Percentiles rank a stretch among this genome's conserved stretches.
These are phyloP conservation scores for Rousettus leschenaultii DNA, from an alignment of 2,113 vertebrate species.

Conservation along the genomic window DNA sequence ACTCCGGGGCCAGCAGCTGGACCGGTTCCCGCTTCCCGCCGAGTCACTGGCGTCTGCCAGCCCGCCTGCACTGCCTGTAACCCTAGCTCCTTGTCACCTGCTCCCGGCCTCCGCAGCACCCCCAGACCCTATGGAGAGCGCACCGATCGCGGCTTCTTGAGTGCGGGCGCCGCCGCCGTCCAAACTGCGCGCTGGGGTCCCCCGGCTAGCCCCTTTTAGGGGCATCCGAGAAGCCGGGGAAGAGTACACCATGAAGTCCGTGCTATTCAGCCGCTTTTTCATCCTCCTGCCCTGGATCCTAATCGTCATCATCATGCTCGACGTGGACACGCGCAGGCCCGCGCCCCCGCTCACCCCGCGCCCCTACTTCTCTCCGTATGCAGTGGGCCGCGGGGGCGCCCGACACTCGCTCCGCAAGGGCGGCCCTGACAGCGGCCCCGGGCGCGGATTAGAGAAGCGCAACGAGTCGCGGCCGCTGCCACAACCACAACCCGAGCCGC, in stretches of 20 bases:
- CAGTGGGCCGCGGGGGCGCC: slow-evolving; percentile 26
- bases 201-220: background rate
- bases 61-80: background rate
- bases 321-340: slow-evolving; percentile 87
- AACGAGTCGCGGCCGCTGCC: slow-evolving; percentile 39
- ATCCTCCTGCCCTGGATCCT: slow-evolving; percentile 94
- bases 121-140: background rate
- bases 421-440: background rate
- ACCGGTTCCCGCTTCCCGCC: slow-evolving; percentile 11
- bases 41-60: background rate
- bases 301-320: slow-evolving; percentile 94
- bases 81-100: background rate
- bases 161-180: background rate
- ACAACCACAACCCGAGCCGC: background rate
- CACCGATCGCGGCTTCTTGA: background rate
- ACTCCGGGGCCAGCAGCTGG: slow-evolving; percentile 26
- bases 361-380: slow-evolving; percentile 66
- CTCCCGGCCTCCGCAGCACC: background rate
- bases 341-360: slow-evolving; percentile 76
- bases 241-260: slow-evolving; percentile 88
- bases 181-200: slow-evolving; percentile 34
- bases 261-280: slow-evolving; percentile 91
- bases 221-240: background rate
- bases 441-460: background rate
- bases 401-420: slow-evolving; percentile 35